A percentile compares a stretch with the other conserved stretches of the same genome.
Conservation (phyloP, 2,797 vertebrate genomes). For the Periophthalmus magnuspinnatus region DNA sequence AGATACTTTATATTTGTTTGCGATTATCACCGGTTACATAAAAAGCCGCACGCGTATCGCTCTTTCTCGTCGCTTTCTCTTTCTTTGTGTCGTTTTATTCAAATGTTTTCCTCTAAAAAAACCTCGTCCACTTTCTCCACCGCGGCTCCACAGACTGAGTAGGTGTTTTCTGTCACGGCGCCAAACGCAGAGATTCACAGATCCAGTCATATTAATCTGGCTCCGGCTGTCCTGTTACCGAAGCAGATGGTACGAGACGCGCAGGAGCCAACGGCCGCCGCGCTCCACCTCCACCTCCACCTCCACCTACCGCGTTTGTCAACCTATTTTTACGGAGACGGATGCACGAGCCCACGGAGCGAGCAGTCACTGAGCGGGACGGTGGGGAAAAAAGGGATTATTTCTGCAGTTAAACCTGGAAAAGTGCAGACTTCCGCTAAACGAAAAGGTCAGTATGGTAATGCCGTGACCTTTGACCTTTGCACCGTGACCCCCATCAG, state of each 20-base stretch:
- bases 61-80: too few relatives aligned
- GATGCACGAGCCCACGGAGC: background rate
- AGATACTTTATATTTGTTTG: too few relatives aligned
- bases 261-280: conserved; percentile 51
- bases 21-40: too few relatives aligned
- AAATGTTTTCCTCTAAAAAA: too few relatives aligned
- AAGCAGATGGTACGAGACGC: conserved; percentile 73
- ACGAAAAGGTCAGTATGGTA: conserved; percentile 11
- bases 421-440: background rate
- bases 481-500: background rate
- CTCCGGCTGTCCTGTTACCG: conserved; percentile 60
- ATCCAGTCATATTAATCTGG: conserved; percentile 68
- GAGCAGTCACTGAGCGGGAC: background rate
- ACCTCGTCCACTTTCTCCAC: conserved; percentile 13
- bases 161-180: conserved; percentile 56
- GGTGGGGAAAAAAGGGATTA: background rate
- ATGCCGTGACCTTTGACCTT: conserved; percentile 1
- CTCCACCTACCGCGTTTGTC: conserved; percentile 9
- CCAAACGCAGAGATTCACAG: conserved; percentile 60
- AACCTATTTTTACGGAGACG: conserved; percentile 12
- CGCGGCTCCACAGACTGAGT: conserved; percentile 47
- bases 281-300: background rate
- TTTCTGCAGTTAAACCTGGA: background rate
- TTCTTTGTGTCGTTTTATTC: too few relatives aligned
- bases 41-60: too few relatives aligned